Percentiles rank a stretch among this genome's conserved stretches.
phyloP scores from a whole-genome alignment of 2,888 invertebrate genomes.

The Nysson spinosus region DNA sequence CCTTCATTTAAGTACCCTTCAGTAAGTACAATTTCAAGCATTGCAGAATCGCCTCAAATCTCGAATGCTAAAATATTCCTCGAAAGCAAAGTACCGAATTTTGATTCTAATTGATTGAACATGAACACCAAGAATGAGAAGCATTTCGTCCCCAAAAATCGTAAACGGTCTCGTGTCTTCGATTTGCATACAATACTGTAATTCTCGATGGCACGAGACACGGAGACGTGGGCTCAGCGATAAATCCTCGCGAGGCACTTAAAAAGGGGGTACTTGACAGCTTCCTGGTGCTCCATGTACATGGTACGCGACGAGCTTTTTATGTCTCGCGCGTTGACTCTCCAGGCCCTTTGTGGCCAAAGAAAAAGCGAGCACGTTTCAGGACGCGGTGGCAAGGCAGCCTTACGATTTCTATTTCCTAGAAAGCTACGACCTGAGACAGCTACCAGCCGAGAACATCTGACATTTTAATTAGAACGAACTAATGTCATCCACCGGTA shows the following conservation, averaged over 20 bases:
- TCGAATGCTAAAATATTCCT: no score
- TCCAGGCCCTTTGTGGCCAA: background rate
- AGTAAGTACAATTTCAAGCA: no score
- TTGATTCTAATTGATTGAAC: background rate
- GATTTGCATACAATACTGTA: constrained; percentile 54
- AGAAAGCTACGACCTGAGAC: background rate
- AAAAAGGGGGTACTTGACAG: constrained; percentile 46
- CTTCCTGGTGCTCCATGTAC: constrained; percentile 45
- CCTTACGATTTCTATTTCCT: constrained; percentile 2
- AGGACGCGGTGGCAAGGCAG: background rate
- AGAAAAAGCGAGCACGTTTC: constrained; percentile 1
- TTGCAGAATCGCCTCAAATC: no score
- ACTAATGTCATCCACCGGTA: no score
- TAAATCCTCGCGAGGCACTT: constrained; percentile 51
- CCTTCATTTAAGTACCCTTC: no score
- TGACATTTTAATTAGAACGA: no score
- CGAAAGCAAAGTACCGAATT: no score
- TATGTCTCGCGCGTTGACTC: constrained; percentile 30
- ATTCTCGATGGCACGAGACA: constrained; percentile 39
- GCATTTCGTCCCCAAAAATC: constrained; percentile 11
- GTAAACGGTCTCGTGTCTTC: constrained; percentile 12
- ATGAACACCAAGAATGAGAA: no score
- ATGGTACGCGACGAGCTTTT: constrained; percentile 32
- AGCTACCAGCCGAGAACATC: no score
- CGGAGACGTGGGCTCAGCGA: constrained; percentile 29